Conservation (phyloP, 1,140 invertebrate species). For the Agrypnia vestita region DNA sequence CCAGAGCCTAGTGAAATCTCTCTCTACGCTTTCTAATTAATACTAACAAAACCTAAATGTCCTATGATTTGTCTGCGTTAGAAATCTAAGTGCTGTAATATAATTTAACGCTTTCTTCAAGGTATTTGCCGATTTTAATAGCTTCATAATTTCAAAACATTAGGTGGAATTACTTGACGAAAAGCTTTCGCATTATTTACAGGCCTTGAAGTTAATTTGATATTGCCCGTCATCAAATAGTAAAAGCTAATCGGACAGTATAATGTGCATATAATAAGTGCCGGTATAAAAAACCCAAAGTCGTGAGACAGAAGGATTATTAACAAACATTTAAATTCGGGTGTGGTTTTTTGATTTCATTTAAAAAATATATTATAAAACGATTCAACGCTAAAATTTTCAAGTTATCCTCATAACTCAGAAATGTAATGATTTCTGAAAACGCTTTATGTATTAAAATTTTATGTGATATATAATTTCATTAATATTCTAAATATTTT, state of each 20-base stretch:
- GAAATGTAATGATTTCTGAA: no score
- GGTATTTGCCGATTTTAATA: slow-evolving; percentile 24
- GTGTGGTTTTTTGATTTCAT: no score
- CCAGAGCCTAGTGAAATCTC: not conserved
- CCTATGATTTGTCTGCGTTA: slow-evolving; percentile 26
- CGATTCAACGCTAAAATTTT: no score
- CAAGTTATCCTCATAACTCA: no score
- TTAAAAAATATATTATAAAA: no score
- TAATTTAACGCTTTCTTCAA: slow-evolving; percentile 6
- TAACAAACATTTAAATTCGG: not conserved
- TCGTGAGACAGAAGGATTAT: slow-evolving; percentile 24
- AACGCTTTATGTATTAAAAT: no score
- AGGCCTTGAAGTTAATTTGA: not conserved
- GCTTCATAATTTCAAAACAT: slow-evolving; percentile 27
- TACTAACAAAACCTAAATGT: slow-evolving; percentile 21
- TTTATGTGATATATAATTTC: no score
- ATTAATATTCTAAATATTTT: no score
- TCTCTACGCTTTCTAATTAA: slow-evolving; percentile 23
- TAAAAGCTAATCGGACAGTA: slow-evolving; percentile 20
- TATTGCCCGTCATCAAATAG: not conserved
- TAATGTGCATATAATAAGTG: not conserved
- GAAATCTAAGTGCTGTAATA: slow-evolving; percentile 22
- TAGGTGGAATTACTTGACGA: slow-evolving; percentile 5
- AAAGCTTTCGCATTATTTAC: slow-evolving; percentile 8
- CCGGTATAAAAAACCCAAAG: not conserved